phyloP scores from a whole-genome alignment of 2,888 invertebrate genomes.

The Agonopterix alstromeriana region DNA sequence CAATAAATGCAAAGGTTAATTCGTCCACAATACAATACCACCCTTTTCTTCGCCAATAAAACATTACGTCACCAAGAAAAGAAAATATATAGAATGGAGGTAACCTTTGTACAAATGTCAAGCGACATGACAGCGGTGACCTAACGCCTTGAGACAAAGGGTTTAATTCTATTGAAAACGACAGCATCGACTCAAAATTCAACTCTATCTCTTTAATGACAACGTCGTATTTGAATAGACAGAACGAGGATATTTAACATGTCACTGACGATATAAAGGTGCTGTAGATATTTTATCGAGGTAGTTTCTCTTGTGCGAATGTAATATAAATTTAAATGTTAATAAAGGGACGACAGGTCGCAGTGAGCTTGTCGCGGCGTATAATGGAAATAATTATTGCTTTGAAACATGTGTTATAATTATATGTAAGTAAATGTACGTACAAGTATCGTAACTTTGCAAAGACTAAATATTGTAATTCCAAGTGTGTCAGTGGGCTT shows the following conservation, averaged over 20 bases:
- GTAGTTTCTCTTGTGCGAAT: conserved; percentile 51
- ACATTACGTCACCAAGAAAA: conserved; percentile 60
- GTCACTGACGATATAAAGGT: conserved; percentile 47
- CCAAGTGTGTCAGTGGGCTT: conserved; percentile 2
- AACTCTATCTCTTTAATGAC: conserved; percentile 36
- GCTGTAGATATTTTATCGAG: conserved; percentile 42
- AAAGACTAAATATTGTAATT: neutral
- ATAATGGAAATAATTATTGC: conserved; percentile 52
- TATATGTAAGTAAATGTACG: conserved; percentile 28
- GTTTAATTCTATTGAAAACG: conserved; percentile 54
- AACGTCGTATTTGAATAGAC: conserved; percentile 29
- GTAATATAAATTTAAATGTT: conserved; percentile 60
- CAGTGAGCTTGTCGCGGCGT: conserved; percentile 36
- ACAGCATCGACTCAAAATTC: conserved; percentile 33
- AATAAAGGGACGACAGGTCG: conserved; percentile 56
- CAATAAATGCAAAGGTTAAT: conserved; percentile 52
- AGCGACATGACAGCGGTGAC: conserved; percentile 52
- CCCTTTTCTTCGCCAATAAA: conserved; percentile 58
- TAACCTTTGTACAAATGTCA: conserved; percentile 74
- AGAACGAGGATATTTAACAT: conserved; percentile 32
- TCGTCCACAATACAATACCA: conserved; percentile 51
- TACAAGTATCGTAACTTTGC: conserved; percentile 1
- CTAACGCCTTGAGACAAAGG: conserved; percentile 71
- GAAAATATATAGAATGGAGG: conserved; percentile 60
- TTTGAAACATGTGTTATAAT: conserved; percentile 47